Evolutionary conservation across 1,140 invertebrate species (phyloP), one percentile per base, ranked within the genome.

Genomic region (Trichomalopsis sarcophagae): DNA sequence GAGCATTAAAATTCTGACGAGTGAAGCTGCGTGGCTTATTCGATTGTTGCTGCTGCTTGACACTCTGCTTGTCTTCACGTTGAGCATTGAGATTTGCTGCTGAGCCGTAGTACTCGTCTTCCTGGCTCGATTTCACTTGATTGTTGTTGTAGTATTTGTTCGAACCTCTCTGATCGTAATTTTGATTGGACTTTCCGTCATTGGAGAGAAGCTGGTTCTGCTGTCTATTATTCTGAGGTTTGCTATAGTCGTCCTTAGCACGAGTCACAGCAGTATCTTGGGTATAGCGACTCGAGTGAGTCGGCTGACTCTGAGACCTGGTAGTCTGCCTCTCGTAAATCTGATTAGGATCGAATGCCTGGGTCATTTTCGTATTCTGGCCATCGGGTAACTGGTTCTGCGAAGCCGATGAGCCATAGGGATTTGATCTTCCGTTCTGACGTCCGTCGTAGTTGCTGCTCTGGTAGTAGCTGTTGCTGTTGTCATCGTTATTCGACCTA

Each of bases 341-440:
- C 10, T 89, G 89, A 77, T 87, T 91, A 13, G 87, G 87, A 69
- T 89, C 88, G 17, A 88, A 90, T 0, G 87, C 80, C n/a, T 89
- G 87, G 0, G 81, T 85, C 0, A 88, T 69, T 69, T 92, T 93
- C 0, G 69, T 62, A 6, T 89, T 87, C 27, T 89, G 87, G 14
- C 88, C 87, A 9, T 87, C 87, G 80, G 88, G 88, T 40, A 92
- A 87, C 82, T 92, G 91, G 87, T 92, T 92, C 40, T 91, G 90
- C 14, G 62, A 23, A 36, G 89, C 55, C 1, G 88, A 86, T 66
- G 92, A 88, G 62, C 90, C 89, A 33, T 89, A 93, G 0, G 91
- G 90, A 88, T 93, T 93, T 30, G 87, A 89, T 82, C 92, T 86
- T 2, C 90, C 92, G 47, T 93, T 93, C 78, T 93, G 91, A 21